A percentile compares a stretch with the other conserved stretches of the same genome.
Evolutionary conservation across 1,140 invertebrate species (phyloP).

Genomic region (Hypothenemus hampei): DNA sequence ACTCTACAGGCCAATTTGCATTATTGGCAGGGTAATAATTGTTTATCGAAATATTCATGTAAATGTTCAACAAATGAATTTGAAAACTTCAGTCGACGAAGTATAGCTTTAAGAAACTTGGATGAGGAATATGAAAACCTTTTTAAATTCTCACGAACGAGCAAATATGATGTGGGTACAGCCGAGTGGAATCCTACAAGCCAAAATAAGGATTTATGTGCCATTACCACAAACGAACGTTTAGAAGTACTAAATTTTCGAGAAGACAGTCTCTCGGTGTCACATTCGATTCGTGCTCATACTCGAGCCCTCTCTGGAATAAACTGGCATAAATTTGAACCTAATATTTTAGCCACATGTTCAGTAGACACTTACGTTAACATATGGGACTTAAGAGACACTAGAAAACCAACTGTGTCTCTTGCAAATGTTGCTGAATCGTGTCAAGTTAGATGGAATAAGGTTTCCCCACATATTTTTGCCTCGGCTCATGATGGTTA

Average conservation of each 20-base stretch:
- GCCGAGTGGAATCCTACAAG: slow-evolving; percentile 88
- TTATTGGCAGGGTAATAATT: slow-evolving; percentile 73
- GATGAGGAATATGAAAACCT: slow-evolving; percentile 68
- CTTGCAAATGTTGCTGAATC: slow-evolving; percentile 81
- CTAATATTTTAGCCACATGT: slow-evolving; percentile 85
- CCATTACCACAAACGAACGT: slow-evolving; percentile 81
- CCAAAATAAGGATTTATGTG: slow-evolving; percentile 74
- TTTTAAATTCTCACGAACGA: slow-evolving; percentile 76
- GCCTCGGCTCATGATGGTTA: slow-evolving; percentile 88
- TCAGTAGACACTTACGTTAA: slow-evolving; percentile 92
- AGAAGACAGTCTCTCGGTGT: slow-evolving; percentile 60
- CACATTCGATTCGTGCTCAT: slow-evolving; percentile 74
- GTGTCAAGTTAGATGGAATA: slow-evolving; percentile 92
- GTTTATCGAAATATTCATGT: slow-evolving; percentile 11
- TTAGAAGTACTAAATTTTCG: slow-evolving; percentile 78
- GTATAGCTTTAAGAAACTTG: slow-evolving; percentile 71
- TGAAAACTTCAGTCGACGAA: slow-evolving; percentile 57
- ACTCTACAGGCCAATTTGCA: slow-evolving; percentile 76
- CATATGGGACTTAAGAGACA: slow-evolving; percentile 88
- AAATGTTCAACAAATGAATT: slow-evolving; percentile 5
- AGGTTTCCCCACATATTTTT: slow-evolving; percentile 72
- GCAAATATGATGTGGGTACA: slow-evolving; percentile 89
- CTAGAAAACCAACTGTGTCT: slow-evolving; percentile 72
- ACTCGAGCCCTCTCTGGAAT: slow-evolving; percentile 87
- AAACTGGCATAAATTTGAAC: slow-evolving; percentile 87